Percentiles rank a stretch among this genome's conserved stretches.
Conservation (phyloP, 2,797 vertebrate genomes). For the Esox lucius region DNA sequence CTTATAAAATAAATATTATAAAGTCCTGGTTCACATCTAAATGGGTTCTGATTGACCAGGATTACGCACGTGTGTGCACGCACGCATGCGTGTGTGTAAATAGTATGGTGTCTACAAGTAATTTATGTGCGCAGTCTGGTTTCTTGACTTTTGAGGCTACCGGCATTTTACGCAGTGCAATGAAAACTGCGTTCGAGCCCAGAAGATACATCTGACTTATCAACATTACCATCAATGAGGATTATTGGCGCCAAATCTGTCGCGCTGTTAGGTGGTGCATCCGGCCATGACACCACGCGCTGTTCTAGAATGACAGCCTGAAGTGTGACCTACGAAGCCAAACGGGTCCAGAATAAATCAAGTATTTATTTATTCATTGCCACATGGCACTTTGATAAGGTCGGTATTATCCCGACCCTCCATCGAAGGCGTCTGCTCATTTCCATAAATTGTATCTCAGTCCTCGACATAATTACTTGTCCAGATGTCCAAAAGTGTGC, state of each 20-base stretch:
- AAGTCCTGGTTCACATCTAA: background rate
- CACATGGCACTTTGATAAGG: slow-evolving; percentile 68
- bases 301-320: slow-evolving; percentile 36
- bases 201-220: slow-evolving; percentile 14
- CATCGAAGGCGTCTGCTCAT: slow-evolving; percentile 79
- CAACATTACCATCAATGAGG: slow-evolving; percentile 36
- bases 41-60: background rate
- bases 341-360: slow-evolving; percentile 45
- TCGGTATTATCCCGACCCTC: slow-evolving; percentile 61
- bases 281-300: slow-evolving; percentile 8
- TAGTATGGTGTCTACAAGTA: background rate
- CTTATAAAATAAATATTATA: background rate
- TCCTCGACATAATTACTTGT: slow-evolving; percentile 82
- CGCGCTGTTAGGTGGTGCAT: background rate
- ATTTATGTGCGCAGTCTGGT: background rate
- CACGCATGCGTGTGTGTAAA: background rate
- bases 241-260: slow-evolving; percentile 39
- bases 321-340: slow-evolving; percentile 46
- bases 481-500: slow-evolving; percentile 94
- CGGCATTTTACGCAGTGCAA: background rate
- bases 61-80: background rate
- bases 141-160: background rate
- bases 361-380: slow-evolving; percentile 70
- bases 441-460: slow-evolving; percentile 88
- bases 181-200: background rate